phyloP scores from a whole-genome alignment of 2,797 vertebrate species.

The Tympanoctomys barrerae region DNA sequence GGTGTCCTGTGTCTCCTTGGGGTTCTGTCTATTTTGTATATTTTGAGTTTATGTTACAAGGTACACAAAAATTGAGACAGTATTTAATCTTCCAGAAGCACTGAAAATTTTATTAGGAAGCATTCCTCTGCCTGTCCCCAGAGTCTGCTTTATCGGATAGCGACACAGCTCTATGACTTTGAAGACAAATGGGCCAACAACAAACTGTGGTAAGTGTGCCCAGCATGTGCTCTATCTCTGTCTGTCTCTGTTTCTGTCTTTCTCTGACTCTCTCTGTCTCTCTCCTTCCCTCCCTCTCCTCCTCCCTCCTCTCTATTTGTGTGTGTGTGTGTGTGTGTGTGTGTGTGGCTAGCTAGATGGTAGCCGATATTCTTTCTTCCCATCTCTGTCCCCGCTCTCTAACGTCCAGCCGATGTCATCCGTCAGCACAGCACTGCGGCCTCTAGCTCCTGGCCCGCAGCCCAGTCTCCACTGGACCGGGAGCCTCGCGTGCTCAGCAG shows the following conservation, averaged over 20 bases:
- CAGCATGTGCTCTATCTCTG: too few relatives aligned
- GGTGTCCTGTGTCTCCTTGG: background rate
- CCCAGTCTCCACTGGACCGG: background rate
- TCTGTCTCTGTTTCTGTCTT: too few relatives aligned
- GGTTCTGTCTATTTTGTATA: background rate
- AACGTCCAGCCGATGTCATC: background rate
- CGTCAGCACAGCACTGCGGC: background rate
- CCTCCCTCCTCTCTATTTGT: too few relatives aligned
- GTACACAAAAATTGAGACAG: background rate
- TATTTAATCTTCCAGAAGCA: background rate
- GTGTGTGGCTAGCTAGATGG: background rate
- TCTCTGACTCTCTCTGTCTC: too few relatives aligned
- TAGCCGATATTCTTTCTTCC: accelerated
- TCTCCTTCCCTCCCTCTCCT: too few relatives aligned
- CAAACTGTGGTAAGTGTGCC: background rate
- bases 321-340: background rate
- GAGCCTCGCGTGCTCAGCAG: accelerated
- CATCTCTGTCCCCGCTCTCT: too few relatives aligned
- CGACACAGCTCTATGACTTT: background rate
- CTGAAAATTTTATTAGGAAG: background rate
- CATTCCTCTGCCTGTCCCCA: background rate
- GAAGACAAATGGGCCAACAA: background rate
- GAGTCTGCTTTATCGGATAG: background rate
- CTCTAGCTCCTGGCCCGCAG: accelerated
- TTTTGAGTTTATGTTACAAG: background rate